Evolutionary conservation across 2,888 invertebrate genomes (phyloP).

Genomic region (Bhutanitis thaidina): DNA sequence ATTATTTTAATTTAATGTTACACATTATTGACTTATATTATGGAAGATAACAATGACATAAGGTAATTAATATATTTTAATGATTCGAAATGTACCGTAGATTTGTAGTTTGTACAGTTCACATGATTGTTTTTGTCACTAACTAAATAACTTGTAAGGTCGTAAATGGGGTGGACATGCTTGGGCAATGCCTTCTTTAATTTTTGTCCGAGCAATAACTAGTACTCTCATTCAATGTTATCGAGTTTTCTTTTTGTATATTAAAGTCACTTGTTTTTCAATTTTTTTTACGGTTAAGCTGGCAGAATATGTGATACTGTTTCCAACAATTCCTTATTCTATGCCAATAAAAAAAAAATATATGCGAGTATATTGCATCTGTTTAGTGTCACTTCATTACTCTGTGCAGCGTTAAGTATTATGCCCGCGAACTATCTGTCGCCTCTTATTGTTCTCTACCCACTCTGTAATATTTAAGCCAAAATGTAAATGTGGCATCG

Average conservation of each 20-base stretch:
- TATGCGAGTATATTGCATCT: no score
- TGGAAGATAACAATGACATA: background rate
- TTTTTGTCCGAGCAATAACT: background rate
- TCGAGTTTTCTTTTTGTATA: no score
- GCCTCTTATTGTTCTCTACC: slow-evolving; percentile 1
- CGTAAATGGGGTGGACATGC: background rate
- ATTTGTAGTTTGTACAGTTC: slow-evolving; percentile 21
- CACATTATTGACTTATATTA: background rate
- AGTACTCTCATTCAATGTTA: no score
- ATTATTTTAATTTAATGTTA: no score
- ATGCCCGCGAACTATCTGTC: slow-evolving; percentile 8
- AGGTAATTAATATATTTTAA: slow-evolving; percentile 10
- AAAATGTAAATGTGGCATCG: slow-evolving; percentile 41
- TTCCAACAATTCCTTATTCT: no score
- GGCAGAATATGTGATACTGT: no score
- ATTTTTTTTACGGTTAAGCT: no score
- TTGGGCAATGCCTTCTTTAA: background rate
- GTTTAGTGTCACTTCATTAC: no score
- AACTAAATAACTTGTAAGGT: background rate
- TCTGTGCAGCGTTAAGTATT: slow-evolving; percentile 15
- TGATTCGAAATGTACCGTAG: slow-evolving; percentile 23
- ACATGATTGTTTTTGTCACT: slow-evolving; percentile 25
- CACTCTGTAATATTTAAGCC: slow-evolving; percentile 31
- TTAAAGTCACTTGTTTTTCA: slow-evolving; percentile 2
- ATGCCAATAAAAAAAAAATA: no score